These are phyloP conservation scores for Benitochromis conjunctus DNA, from an alignment of 2,113 vertebrate species.

Conservation along the genomic window DNA sequence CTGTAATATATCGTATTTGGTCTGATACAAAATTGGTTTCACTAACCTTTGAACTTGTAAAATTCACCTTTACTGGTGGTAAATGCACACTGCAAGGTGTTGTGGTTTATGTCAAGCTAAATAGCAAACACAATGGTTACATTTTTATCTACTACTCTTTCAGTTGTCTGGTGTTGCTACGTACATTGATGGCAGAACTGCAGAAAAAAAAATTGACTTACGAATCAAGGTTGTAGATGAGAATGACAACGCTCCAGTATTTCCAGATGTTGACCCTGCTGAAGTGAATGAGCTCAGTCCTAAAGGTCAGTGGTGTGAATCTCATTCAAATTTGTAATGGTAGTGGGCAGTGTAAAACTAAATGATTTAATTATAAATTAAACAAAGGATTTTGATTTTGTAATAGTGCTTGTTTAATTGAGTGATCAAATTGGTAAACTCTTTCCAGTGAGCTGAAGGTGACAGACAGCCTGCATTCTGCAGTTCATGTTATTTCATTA, in stretches of 20 bases:
- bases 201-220: conserved; percentile 58
- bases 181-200: not conserved
- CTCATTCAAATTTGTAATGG: not conserved
- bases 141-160: not conserved
- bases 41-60: not conserved
- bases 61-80: not conserved
- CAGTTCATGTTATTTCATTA: not conserved
- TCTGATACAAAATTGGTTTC: not conserved
- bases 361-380: not conserved
- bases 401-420: not conserved
- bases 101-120: not conserved
- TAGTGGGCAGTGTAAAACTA: not conserved
- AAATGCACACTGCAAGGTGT: not conserved
- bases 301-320: not conserved
- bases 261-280: not conserved
- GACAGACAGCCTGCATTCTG: not conserved
- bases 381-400: not conserved
- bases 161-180: not conserved
- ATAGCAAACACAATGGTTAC: not conserved
- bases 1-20: not conserved
- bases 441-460: not conserved
- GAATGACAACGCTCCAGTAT: conserved; percentile 68
- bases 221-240: conserved; percentile 62
- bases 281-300: conserved; percentile 47
- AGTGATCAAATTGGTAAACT: not conserved